These are phyloP conservation scores for Drosophila quadrilineata DNA, from an alignment of 1,140 invertebrate genomes.

Conservation along the genomic window DNA sequence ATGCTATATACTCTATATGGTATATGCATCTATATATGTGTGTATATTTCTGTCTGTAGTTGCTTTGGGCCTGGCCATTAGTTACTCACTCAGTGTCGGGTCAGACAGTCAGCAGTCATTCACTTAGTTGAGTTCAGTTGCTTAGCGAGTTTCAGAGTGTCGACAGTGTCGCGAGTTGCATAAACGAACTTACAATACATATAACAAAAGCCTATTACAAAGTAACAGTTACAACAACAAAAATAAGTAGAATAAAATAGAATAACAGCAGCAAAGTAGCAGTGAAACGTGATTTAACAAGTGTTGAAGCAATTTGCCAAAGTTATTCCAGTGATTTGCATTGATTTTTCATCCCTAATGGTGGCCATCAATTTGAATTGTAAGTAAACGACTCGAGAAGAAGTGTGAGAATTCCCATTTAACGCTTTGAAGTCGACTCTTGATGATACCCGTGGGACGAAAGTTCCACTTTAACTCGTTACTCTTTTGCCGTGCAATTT, in stretches of 20 bases:
- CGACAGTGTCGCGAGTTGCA: constrained; percentile 36
- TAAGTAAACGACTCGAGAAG: constrained; percentile 46
- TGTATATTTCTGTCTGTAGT: too few relatives aligned
- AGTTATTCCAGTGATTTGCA: constrained; percentile 12
- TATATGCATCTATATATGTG: background rate
- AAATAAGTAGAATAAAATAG: background rate
- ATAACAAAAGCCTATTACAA: too few relatives aligned
- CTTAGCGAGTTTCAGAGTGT: constrained; percentile 49
- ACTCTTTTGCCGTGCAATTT: background rate
- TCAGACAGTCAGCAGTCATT: too few relatives aligned
- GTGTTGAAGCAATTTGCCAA: constrained; percentile 12
- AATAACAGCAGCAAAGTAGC: background rate
- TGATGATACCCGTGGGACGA: background rate
- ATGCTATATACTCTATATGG: background rate
- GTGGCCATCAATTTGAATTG: constrained; percentile 59
- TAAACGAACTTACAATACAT: too few relatives aligned
- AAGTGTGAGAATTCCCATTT: background rate
- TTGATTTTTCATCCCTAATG: constrained; percentile 32
- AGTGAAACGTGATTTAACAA: background rate
- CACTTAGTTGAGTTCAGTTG: constrained; percentile 43
- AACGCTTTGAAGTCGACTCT: background rate
- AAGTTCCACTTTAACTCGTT: too few relatives aligned
- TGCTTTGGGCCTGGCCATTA: constrained; percentile 26
- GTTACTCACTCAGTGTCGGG: constrained; percentile 26
- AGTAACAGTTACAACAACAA: too few relatives aligned